A percentile compares a stretch with the other conserved stretches of the same genome.
phyloP scores from a whole-genome alignment of 1,140 invertebrate genomes.

The Drosophila pandora region DNA sequence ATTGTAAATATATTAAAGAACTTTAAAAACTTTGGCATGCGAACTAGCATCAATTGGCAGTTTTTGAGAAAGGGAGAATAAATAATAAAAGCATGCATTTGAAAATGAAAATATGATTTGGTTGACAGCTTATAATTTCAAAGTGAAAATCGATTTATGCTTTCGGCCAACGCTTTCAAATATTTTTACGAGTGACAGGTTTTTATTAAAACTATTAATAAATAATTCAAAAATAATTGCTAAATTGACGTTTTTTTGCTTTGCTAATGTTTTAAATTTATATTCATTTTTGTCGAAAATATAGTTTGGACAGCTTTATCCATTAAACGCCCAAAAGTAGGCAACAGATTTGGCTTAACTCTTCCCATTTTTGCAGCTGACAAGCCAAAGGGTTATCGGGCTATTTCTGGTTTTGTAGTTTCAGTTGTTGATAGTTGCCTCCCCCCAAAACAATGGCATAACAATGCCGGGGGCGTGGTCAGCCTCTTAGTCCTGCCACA shows the following conservation, averaged over 20 bases:
- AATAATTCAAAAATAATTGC: not conserved
- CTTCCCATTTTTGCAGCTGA: constrained; percentile 29
- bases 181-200: constrained; percentile 5
- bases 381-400: constrained; percentile 29
- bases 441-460: constrained; percentile 34
- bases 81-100: not conserved
- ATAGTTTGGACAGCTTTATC: not conserved
- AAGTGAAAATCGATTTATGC: constrained; percentile 13
- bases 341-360: constrained; percentile 6
- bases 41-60: not conserved
- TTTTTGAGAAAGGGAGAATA: not conserved
- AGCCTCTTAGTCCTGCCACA: not conserved
- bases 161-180: constrained; percentile 13
- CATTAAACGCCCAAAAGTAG: constrained; percentile 19
- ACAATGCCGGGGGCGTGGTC: constrained; percentile 21
- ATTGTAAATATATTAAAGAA: not conserved
- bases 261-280: not conserved
- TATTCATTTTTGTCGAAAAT: not conserved
- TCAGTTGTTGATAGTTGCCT: constrained; percentile 35
- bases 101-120: constrained; percentile 13
- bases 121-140: constrained; percentile 24
- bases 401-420: constrained; percentile 13
- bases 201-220: constrained; percentile 1
- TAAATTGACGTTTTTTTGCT: not conserved
- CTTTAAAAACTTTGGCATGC: not conserved